Evolutionary conservation across 2,113 vertebrate species (phyloP), one percentile per base, ranked within the genome.

Genomic region (Alectura lathami): DNA sequence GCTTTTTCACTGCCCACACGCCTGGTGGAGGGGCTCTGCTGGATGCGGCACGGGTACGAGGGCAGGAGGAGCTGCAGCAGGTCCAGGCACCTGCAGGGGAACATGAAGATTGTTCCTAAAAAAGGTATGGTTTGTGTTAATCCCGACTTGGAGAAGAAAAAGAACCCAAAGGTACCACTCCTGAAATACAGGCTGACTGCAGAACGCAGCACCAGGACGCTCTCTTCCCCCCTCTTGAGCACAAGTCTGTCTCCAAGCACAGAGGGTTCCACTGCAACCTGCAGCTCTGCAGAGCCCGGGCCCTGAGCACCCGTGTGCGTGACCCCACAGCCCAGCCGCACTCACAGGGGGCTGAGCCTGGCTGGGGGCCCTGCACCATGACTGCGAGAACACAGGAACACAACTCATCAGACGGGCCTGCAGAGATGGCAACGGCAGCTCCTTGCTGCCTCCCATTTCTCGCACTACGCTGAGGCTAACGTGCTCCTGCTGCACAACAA

Each of bases 341-440:
- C n/a, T n/a, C n/a, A n/a, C n/a, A n/a, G n/a, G n/a, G n/a, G 54
- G 30, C 54, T 56, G 54, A 29, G 29, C 86, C 92, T 83, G 85
- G 96, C 95, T 68, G 13, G 92, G 93, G 95, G 96, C 95, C 77
- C 95, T 95, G 67, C 57, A 13, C 95, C 90, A 9, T 85, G 95
- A 97, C 96, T 70, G 7, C 84, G 86, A 93, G 96, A 96, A 97
- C 94, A 59, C 12, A 74, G 96, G 85, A 96, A 92, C 95, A 89
- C 63, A 51, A 94, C 79, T 77, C 94, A 94, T 93, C 95, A 93
- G 97, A 91, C 93, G 83, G 45, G 96, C 91, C 92, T 88, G 77
- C 86, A 90, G 96, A 60, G 94, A 3, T 29, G 84, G 91, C 96
- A 89, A 82, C 48, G 83, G 85, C 91, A 8, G 68, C 95, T 95